Base-by-base conservation (phyloP, 2,113 vertebrate species). In the Agelaius phoeniceus region DNA sequence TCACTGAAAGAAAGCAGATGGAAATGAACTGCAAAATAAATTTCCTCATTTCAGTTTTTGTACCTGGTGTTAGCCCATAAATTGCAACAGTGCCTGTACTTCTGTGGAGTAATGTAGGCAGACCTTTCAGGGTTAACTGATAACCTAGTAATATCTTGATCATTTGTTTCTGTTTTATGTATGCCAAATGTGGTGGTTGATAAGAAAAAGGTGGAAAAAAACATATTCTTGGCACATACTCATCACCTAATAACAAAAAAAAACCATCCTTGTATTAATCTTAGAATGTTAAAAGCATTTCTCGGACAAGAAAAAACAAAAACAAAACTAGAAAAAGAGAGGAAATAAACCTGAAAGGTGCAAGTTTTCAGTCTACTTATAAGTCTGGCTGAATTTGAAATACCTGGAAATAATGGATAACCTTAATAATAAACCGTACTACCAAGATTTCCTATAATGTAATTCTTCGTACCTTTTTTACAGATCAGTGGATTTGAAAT, bases 151-250 rank as follows among this genome's bases (percentile, higher is more conserved):
- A 46, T 58, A 49, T 13, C 16, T 65, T 41, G 9, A n/a, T 63
- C 0, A 58, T 71, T 86, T 72, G 2, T 33, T 77, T 71, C 11
- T n/a, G 41, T 21, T 72, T 75, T 75, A 12, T 74, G 6, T 0
- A 2, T 69, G 11, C 13, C 16, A 86, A 27, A 62, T 73, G 13
- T 35, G 10, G 4, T 52, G 9, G 15, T 23, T 75, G 41, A 26
- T 37, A 59, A 84, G 4, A 39, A 61, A 58, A 46, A 4, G 1
- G 4, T 0, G 3, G 7, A 19, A 5, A 6, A 8, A 7, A 31
- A 9, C 5, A 33, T 68, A 26, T 51, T 37, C 31, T 86, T 66
- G 16, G 20, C 37, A 61, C 6, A 11, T 48, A 44, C 7, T 89
- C 1, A 0, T 77, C 23, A 48, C 9, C 12, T 68, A 67, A 57